A percentile compares a stretch with the other conserved stretches of the same genome.
These are phyloP conservation scores for Rhagoletis pomonella DNA, from an alignment of 1,140 invertebrate species.

Conservation along the genomic window DNA sequence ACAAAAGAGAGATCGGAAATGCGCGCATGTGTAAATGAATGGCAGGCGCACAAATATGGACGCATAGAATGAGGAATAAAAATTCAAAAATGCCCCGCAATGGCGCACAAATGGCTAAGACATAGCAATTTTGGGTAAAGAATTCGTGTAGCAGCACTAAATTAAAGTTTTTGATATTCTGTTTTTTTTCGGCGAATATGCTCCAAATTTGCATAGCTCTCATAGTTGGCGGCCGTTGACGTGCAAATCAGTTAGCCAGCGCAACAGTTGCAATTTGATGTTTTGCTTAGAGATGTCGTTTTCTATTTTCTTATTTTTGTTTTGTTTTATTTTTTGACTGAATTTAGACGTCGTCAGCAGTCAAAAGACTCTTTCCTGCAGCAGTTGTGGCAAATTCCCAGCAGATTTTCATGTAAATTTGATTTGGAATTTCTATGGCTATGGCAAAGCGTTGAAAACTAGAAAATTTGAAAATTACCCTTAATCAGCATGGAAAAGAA, in stretches of 20 bases:
- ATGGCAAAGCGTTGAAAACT: constrained; percentile 19
- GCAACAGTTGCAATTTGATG: neutral
- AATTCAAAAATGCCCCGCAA: neutral
- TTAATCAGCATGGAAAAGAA: constrained; percentile 64
- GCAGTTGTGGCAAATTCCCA: constrained; percentile 3
- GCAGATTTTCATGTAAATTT: constrained; percentile 8
- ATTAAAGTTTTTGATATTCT: constrained; percentile 59
- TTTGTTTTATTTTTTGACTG: neutral
- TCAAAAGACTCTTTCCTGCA: neutral
- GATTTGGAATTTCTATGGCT: constrained; percentile 12
- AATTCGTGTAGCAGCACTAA: constrained; percentile 48
- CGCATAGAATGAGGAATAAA: constrained; percentile 27
- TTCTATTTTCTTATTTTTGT: neutral
- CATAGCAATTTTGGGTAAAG: neutral
- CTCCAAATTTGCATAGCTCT: neutral
- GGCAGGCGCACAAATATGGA: constrained; percentile 11
- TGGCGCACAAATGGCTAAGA: neutral
- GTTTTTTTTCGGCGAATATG: neutral
- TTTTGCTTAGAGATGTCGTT: neutral
- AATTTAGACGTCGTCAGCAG: neutral
- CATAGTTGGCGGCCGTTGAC: neutral
- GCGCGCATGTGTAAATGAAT: constrained; percentile 14
- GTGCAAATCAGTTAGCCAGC: neutral
- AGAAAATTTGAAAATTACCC: constrained; percentile 70
- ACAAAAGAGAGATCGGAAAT: neutral